Evolutionary conservation across 2,113 vertebrate species (phyloP).

Genomic region (Psilopsiagon aurifrons): DNA sequence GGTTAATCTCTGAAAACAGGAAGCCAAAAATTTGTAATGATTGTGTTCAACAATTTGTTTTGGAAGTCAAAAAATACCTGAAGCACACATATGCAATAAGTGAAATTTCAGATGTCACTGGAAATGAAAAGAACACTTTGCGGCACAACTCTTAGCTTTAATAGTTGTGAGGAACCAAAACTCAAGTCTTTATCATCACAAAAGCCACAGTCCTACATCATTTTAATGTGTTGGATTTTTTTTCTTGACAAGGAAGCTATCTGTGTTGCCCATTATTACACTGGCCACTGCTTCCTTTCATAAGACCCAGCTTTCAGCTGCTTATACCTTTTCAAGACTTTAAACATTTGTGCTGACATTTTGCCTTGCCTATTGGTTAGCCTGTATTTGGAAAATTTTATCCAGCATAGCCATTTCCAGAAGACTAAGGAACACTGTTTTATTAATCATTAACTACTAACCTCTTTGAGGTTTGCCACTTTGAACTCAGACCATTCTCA

Average conservation of each 20-base stretch:
- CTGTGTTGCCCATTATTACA: not conserved
- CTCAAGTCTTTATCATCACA: not conserved
- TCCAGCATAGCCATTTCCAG: not conserved
- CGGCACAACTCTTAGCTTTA: not conserved
- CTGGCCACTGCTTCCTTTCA: rapidly evolving
- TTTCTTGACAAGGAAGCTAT: not conserved
- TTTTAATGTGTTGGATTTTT: not conserved
- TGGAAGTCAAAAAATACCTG: not conserved
- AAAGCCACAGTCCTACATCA: not conserved
- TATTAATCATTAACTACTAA: not conserved
- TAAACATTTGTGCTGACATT: not conserved
- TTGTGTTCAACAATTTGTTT: not conserved
- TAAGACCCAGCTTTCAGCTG: not conserved
- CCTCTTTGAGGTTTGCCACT: not conserved
- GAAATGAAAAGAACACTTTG: not conserved
- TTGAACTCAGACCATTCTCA: not conserved
- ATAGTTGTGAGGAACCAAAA: not conserved
- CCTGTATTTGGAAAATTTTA: not conserved
- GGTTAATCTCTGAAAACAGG: not conserved
- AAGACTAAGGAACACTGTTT: not conserved
- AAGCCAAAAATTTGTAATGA: not conserved
- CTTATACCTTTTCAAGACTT: not conserved
- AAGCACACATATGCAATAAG: rapidly evolving
- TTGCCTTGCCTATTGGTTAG: not conserved
- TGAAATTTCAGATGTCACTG: not conserved